Percentiles rank a stretch among this genome's conserved stretches.
These are phyloP conservation scores for Drosophila peninsularis DNA, from an alignment of 2,888 invertebrate genomes.

Conservation along the genomic window DNA sequence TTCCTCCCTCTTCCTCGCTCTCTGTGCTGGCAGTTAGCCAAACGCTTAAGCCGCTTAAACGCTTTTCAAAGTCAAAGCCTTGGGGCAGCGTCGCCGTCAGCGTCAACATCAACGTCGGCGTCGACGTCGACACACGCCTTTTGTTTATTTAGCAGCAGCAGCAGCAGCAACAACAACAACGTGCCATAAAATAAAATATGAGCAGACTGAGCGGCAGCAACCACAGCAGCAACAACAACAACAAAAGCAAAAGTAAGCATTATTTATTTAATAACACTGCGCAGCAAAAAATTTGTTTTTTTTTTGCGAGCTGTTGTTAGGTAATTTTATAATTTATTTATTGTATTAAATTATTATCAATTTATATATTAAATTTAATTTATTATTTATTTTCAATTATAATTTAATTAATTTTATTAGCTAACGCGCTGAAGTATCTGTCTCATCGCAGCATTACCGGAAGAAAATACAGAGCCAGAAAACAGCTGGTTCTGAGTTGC, in stretches of 20 bases:
- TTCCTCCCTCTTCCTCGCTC: background rate
- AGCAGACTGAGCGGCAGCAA: constrained; percentile 72
- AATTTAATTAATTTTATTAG: too few relatives aligned
- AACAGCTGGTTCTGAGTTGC: too few relatives aligned
- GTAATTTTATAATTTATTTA: background rate
- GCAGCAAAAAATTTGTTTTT: background rate
- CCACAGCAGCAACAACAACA: constrained; percentile 51
- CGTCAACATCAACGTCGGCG: constrained; percentile 20
- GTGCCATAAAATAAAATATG: constrained; percentile 66
- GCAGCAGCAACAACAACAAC: constrained; percentile 40
- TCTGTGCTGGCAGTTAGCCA: constrained; percentile 24
- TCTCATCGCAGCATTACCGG: too few relatives aligned
- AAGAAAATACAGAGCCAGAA: too few relatives aligned
- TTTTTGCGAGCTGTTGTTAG: background rate
- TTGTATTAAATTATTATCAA: too few relatives aligned
- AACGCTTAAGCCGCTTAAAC: constrained; percentile 73
- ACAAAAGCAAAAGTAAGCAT: constrained; percentile 44
- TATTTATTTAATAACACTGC: constrained; percentile 73
- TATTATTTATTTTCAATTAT: too few relatives aligned
- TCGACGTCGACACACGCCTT: constrained; percentile 75
- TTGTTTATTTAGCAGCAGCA: constrained; percentile 69
- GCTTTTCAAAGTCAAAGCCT: constrained; percentile 78
- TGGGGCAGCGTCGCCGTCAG: constrained; percentile 58
- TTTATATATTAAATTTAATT: too few relatives aligned
- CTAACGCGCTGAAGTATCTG: too few relatives aligned